These are phyloP conservation scores for Peromyscus nudipes DNA, from an alignment of 2,797 vertebrate species.

Conservation along the genomic window DNA sequence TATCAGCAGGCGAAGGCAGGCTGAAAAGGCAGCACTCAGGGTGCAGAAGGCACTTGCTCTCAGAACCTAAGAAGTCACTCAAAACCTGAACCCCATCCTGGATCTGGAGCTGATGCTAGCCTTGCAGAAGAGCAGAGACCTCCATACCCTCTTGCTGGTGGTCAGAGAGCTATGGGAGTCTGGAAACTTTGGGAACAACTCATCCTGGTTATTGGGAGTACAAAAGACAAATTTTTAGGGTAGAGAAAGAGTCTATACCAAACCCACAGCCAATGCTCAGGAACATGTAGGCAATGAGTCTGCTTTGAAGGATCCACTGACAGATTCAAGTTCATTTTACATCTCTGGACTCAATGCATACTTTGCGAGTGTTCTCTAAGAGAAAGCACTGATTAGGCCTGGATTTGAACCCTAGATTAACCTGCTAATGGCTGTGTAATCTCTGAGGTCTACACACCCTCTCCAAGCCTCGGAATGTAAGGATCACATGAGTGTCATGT, in stretches of 20 bases:
- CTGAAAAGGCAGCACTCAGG: not conserved
- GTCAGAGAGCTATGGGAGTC: rapidly evolving
- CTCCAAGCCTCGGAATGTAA: not conserved
- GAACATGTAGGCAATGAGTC: too few species aligned
- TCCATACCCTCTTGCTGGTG: rapidly evolving
- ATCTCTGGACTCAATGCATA: too few species aligned
- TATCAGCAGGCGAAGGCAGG: not conserved
- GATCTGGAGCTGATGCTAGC: not conserved
- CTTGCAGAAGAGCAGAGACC: not conserved
- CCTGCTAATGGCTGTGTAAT: not conserved
- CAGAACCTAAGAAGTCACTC: not conserved
- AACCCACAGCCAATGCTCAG: rapidly evolving
- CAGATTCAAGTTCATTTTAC: not conserved
- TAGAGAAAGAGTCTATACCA: not conserved
- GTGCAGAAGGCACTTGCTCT: not conserved
- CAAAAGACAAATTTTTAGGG: not conserved
- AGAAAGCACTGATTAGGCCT: not conserved
- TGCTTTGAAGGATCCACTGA: rapidly evolving
- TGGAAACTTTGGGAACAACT: not conserved
- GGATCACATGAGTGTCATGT: rapidly evolving
- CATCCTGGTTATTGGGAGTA: too few species aligned
- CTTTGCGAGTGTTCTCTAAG: rapidly evolving
- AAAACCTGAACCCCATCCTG: not conserved
- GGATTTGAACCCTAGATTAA: not conserved
- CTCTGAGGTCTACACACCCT: not conserved